Evolutionary conservation across 2,113 vertebrate species (phyloP).

Genomic region (Rhea pennata): DNA sequence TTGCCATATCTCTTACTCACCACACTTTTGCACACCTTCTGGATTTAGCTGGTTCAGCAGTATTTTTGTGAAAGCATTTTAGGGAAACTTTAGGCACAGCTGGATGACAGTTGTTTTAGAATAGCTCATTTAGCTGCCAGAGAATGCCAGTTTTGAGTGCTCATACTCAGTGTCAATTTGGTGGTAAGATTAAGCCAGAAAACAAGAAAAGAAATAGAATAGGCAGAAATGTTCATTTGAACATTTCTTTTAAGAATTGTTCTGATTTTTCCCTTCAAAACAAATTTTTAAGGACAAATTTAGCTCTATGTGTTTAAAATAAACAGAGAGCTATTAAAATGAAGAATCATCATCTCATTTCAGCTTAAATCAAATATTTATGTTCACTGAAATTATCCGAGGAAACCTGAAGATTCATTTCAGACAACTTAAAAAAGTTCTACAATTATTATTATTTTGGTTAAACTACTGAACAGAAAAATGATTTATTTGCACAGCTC

Average conservation of each 20-base stretch:
- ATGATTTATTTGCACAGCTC: conserved; percentile 13
- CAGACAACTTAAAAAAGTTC: conserved; percentile 3
- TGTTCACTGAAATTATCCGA: neutral
- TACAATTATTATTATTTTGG: conserved; percentile 29
- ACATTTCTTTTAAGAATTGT: neutral
- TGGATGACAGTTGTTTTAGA: neutral
- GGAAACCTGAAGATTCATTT: conserved; percentile 1
- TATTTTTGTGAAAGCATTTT: neutral
- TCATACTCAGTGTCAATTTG: neutral
- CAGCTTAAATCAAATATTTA: neutral
- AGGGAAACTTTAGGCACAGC: neutral
- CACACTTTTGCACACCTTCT: neutral
- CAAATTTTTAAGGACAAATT: neutral
- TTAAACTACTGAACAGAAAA: conserved; percentile 20
- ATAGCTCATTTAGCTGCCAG: neutral
- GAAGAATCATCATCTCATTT: neutral
- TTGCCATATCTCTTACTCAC: neutral
- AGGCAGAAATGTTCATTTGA: neutral
- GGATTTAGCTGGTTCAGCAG: neutral
- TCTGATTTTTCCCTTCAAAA: neutral
- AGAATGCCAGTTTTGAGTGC: neutral
- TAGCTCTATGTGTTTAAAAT: neutral
- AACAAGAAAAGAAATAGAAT: neutral
- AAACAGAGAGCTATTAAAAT: neutral
- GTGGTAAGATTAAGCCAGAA: neutral